A percentile compares a stretch with the other conserved stretches of the same genome.
Evolutionary conservation across 2,113 vertebrate genomes (phyloP).

Genomic region (Notarius quadriscutis): DNA sequence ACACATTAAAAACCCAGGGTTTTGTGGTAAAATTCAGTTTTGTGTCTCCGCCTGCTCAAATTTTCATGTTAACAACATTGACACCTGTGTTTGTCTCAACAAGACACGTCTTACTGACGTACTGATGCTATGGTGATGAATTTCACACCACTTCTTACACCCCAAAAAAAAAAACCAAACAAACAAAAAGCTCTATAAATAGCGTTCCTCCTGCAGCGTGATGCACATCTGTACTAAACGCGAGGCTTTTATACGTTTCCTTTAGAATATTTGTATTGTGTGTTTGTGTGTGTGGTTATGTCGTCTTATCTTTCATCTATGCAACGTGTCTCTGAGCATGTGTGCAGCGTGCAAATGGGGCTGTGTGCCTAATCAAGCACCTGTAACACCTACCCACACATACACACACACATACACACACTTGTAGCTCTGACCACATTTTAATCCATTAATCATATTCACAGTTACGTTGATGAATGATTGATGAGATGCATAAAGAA

Average conservation of each 20-base stretch:
- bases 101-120: conserved; percentile 70
- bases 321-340: conserved; percentile 37
- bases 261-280: conserved; percentile 26
- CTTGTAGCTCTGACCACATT: conserved; percentile 25
- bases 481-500: conserved; percentile 1
- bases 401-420: conserved; percentile 53
- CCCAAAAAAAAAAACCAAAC: not conserved
- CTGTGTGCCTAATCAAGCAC: conserved; percentile 67
- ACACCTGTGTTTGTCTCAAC: conserved; percentile 35
- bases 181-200: conserved; percentile 40
- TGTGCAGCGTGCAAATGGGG: conserved; percentile 65
- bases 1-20: not conserved
- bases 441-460: conserved; percentile 34
- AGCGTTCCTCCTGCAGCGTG: conserved; percentile 27
- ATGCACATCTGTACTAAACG: conserved; percentile 46
- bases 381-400: conserved; percentile 59
- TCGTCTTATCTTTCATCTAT: conserved; percentile 39
- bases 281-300: conserved; percentile 13
- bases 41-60: not conserved
- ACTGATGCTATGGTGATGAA: conserved; percentile 62
- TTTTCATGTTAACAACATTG: not conserved
- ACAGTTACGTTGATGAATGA: conserved; percentile 8
- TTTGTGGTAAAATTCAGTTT: not conserved
- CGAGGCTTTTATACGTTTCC: conserved; percentile 28
- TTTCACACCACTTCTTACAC: conserved; percentile 52